Conservation (phyloP, 2,888 invertebrate genomes). For the Phyllotreta cruciferae region DNA sequence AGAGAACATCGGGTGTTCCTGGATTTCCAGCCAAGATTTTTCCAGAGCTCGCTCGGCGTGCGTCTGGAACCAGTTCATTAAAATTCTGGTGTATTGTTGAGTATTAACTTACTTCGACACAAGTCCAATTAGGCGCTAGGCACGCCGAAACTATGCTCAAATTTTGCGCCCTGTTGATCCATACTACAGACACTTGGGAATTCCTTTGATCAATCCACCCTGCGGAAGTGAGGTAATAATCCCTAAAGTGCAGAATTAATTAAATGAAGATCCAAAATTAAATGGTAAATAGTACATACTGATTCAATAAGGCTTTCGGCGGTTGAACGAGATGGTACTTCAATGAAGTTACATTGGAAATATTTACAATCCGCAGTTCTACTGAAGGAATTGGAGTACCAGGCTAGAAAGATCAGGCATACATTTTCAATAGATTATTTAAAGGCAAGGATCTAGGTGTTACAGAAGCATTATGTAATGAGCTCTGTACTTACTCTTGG, state of each 20-base stretch:
- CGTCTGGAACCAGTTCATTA: conserved; percentile 62
- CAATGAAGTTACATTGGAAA: conserved; percentile 71
- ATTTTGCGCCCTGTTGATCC: conserved; percentile 95
- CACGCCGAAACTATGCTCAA: conserved; percentile 88
- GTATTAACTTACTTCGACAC: conserved; percentile 74
- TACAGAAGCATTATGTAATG: neutral
- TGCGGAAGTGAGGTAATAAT: conserved; percentile 91
- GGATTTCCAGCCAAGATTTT: conserved; percentile 85
- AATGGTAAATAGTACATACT: conserved; percentile 67
- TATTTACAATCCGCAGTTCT: conserved; percentile 80
- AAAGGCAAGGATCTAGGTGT: neutral
- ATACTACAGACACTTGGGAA: conserved; percentile 82
- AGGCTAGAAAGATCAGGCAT: conserved; percentile 64
- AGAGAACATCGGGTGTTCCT: conserved; percentile 84
- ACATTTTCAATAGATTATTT: no score
- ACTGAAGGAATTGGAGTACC: conserved; percentile 88
- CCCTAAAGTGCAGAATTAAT: conserved; percentile 64
- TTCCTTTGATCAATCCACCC: conserved; percentile 86
- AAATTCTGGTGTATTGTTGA: conserved; percentile 10
- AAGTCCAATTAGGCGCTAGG: conserved; percentile 81
- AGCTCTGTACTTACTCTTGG: conserved; percentile 70
- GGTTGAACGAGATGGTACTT: conserved; percentile 74
- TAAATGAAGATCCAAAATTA: neutral
- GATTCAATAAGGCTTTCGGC: conserved; percentile 77
- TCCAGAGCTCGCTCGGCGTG: conserved; percentile 85